Evolutionary conservation across 2,888 invertebrate genomes (phyloP).

Genomic region (Stenotaenia linearis): DNA sequence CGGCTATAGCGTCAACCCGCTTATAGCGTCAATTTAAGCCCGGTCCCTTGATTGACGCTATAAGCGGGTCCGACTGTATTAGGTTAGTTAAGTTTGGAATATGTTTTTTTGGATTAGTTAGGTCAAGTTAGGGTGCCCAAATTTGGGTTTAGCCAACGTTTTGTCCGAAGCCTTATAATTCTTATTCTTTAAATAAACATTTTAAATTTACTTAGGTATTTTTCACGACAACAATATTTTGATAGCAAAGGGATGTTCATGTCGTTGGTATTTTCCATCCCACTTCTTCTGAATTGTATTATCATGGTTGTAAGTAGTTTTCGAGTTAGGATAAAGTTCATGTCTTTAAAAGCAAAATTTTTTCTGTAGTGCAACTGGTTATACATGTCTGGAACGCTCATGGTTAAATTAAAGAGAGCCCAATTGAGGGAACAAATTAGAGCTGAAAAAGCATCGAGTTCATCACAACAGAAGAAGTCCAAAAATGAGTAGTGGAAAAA

Average conservation of each 20-base stretch:
- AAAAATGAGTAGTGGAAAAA: not conserved
- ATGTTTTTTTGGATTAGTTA: too few species aligned
- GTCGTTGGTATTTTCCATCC: slow-evolving; percentile 88
- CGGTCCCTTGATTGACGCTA: too few species aligned
- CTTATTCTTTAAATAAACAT: too few species aligned
- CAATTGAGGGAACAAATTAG: slow-evolving; percentile 50
- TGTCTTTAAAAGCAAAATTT: too few species aligned
- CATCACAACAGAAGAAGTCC: not conserved
- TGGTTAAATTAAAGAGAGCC: slow-evolving; percentile 75
- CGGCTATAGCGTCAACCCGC: too few species aligned
- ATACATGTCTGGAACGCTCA: slow-evolving; percentile 79
- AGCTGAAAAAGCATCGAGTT: not conserved
- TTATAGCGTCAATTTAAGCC: too few species aligned
- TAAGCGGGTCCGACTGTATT: too few species aligned
- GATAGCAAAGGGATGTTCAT: slow-evolving; percentile 90
- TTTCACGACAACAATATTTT: slow-evolving; percentile 88
- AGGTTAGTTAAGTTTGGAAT: too few species aligned
- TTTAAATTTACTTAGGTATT: slow-evolving; percentile 54
- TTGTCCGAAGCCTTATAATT: too few species aligned
- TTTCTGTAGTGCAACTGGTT: slow-evolving; percentile 86
- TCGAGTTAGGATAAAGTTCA: too few species aligned
- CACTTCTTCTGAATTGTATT: slow-evolving; percentile 85
- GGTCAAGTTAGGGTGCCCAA: too few species aligned
- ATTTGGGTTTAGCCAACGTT: too few species aligned
- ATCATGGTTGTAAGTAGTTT: slow-evolving; percentile 77